Conservation (phyloP, 2,888 invertebrate genomes). For the Volucella bombylans region DNA sequence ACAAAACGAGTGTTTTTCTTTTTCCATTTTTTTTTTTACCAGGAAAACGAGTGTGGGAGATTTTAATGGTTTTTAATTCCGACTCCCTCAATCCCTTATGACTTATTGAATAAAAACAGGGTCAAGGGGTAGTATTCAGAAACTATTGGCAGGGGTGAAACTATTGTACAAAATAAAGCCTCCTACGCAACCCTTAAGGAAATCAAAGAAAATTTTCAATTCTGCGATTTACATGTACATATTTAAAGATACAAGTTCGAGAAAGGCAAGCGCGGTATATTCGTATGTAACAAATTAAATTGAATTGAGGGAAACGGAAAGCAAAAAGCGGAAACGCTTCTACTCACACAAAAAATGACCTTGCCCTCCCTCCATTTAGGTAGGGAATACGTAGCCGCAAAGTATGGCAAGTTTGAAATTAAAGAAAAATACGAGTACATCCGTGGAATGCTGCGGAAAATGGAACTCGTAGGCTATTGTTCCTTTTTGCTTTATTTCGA, state of each 20-base stretch:
- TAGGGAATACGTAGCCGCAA: background rate
- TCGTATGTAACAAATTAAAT: constrained; percentile 38
- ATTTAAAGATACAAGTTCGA: constrained; percentile 2
- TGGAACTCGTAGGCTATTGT: constrained; percentile 8
- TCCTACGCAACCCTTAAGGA: background rate
- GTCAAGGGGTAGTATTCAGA: constrained; percentile 41
- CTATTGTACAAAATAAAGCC: constrained; percentile 12
- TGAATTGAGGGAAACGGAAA: constrained; percentile 12
- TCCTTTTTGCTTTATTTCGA: background rate
- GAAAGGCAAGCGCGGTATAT: background rate
- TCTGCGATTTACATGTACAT: constrained; percentile 7
- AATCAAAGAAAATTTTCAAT: constrained; percentile 30
- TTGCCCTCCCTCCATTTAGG: background rate
- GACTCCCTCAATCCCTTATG: constrained; percentile 47
- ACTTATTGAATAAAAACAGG: constrained; percentile 48
- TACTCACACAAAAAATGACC: background rate
- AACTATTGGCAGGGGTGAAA: background rate
- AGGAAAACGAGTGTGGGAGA: background rate
- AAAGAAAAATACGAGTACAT: background rate
- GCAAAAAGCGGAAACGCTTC: background rate
- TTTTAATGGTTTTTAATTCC: constrained; percentile 58
- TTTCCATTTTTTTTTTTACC: too few relatives aligned
- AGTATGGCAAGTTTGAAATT: background rate
- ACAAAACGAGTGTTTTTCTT: constrained; percentile 1
- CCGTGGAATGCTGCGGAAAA: constrained; percentile 13